Evolutionary conservation across 2,797 vertebrate genomes (phyloP).

Genomic region (Falco biarmicus): DNA sequence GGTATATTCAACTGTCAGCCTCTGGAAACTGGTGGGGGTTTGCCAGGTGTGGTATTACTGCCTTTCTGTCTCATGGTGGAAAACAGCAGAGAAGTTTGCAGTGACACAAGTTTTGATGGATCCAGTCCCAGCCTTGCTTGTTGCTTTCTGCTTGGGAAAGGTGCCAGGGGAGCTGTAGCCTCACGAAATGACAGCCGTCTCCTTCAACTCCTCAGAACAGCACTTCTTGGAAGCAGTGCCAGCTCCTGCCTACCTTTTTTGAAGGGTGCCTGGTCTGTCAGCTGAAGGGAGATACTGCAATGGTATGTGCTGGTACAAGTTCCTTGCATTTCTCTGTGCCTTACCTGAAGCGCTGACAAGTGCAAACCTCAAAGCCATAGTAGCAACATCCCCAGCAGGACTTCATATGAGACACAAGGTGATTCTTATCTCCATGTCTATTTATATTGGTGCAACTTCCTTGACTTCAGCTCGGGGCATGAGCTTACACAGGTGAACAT

Average conservation of each 20-base stretch:
- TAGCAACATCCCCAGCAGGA: background rate
- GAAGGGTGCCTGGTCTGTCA: background rate
- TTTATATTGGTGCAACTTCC: background rate
- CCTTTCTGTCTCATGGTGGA: background rate
- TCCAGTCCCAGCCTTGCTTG: background rate
- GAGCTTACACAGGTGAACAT: fast-evolving
- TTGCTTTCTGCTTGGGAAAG: background rate
- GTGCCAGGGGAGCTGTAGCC: background rate
- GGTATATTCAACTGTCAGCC: background rate
- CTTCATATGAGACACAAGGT: background rate
- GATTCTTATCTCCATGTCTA: background rate
- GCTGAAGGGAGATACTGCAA: background rate
- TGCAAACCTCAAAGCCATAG: background rate
- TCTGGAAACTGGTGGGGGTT: background rate
- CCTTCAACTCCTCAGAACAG: background rate
- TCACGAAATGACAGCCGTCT: fast-evolving
- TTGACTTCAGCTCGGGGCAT: background rate
- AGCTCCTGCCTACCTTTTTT: background rate
- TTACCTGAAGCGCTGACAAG: background rate
- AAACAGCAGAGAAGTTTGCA: background rate
- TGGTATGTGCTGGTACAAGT: too few species aligned
- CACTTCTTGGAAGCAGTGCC: background rate
- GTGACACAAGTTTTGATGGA: background rate
- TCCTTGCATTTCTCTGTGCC: background rate
- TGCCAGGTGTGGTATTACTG: background rate